Base-by-base conservation (phyloP, 2,113 vertebrate species). In the Caranx ignobilis region DNA sequence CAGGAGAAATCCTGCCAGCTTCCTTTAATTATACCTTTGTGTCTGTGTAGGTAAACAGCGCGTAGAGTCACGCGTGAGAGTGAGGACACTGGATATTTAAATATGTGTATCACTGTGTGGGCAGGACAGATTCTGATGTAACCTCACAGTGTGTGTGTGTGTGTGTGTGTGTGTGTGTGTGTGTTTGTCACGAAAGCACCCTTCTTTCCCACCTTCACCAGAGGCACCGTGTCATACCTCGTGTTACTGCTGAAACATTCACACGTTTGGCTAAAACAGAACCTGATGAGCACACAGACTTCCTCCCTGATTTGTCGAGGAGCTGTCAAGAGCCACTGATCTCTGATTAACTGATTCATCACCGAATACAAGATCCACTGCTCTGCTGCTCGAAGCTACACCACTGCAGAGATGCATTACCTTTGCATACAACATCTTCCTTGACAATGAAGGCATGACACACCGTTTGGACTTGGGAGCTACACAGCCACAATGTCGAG, bases 281-380 rank as follows among this genome's bases (percentile, higher is more conserved):
- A 65, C 47, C 26, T 72, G 50, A 65, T 43, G 52, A 68, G 62
- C 55, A 69, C 10, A 19, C 6, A 15, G 64, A 74, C 59, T 59
- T 56, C 31, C 19, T 19, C 39, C 63, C 56, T 86, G 74, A 63
- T 73, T 84, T 69, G 69, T 59, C 16, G 79, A 77, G 70, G 11
- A 75, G 55, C 56, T 67, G 66, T 81, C 65, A 41, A 37, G 52
- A 81, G 63, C 31, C 54, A 83, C 60, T 74, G 82, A 83, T 83
- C 67, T 67, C 12, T 59, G 71, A 81, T 79, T 59, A 69, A 72
- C 74, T 39, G 78, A 88, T 84, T 72, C 70, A 72, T 84, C 73
- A 66, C 60, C 6, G 18, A 31, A 50, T 19, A 71, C 39, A 10
- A 26, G 1, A 62, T 48, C 48, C 39, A 48, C 72, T 60, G 62